phyloP scores from a whole-genome alignment of 2,888 invertebrate species.

The Lithosia quadra region DNA sequence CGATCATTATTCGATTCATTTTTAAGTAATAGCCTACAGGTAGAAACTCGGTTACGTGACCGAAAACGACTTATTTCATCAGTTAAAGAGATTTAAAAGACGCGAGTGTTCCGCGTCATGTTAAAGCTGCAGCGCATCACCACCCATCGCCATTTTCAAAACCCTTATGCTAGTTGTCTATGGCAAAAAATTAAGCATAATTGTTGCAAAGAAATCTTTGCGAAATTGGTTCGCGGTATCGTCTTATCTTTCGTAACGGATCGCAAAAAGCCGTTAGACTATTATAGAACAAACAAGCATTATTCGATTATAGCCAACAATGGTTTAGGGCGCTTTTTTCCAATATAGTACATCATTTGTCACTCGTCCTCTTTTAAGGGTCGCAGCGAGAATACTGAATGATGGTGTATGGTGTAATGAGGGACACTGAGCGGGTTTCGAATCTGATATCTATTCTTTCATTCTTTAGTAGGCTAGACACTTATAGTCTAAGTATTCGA shows the following conservation, averaged over 20 bases:
- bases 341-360: constrained; percentile 82
- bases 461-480: no score
- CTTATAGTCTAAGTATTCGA: no score
- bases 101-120: not conserved
- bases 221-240: constrained; percentile 21
- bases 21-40: no score
- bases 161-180: not conserved
- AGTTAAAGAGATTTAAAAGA: not conserved
- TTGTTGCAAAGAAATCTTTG: not conserved
- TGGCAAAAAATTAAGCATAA: not conserved
- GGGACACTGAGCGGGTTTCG: constrained; percentile 30
- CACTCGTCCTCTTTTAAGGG: constrained; percentile 72
- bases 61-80: not conserved
- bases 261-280: constrained; percentile 65
- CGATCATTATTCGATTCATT: no score
- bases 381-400: constrained; percentile 70
- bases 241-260: constrained; percentile 28
- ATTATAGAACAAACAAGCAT: constrained; percentile 63
- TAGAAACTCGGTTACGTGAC: no score
- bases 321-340: constrained; percentile 69
- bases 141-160: not conserved
- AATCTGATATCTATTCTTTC: not conserved
- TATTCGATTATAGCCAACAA: constrained; percentile 65
- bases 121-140: not conserved
- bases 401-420: constrained; percentile 45